Base-by-base conservation (phyloP, 1,140 invertebrate species). In the Globodera ellingtonae region DNA sequence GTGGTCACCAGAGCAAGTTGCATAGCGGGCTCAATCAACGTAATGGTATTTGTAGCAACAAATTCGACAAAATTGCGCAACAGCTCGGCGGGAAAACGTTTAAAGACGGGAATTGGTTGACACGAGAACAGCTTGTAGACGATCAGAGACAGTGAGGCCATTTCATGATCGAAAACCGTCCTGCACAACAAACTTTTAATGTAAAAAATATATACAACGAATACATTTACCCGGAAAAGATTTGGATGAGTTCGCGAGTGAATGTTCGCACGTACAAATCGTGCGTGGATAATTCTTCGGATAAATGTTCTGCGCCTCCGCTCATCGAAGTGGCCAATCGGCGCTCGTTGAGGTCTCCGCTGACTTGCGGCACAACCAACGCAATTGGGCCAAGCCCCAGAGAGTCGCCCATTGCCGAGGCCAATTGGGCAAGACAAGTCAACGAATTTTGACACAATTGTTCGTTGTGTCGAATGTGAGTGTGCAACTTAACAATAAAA, bases 381-480 rank as follows among this genome's bases (percentile, higher is more conserved):
- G 75, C 62, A 77, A 77, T 69, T 13, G 75, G 78, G n/a, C 78
- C 78, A 44, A 46, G 46, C 10, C 56, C 52, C 21, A 81, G 24
- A 71, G 59, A 73, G 18, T 81, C 80, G 59, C 80, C 80, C 78
- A 81, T 81, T 5, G 78, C 10, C 15, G 76, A 81, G 10, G 79
- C 78, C 47, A 81, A 52, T 77, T 81, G 80, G 21, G 79, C 65
- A 8, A 81, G 71, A 81, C 80, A 81, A 70, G 50, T 69, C 69
- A 81, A 21, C 10, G 80, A 81, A 71, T 81, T 81, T 15, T 70
- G 50, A 82, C 80, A 81, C 24, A 81, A 67, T 21, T 47, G 47
- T 44, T 81, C 67, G 18, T 81, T 79, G 48, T 65, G 48, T 18
- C 80, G 80, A 35, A 81, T 44, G 44, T 71, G 66, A 46, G 46